Percentiles rank a stretch among this genome's conserved stretches.
Conservation (phyloP, 2,797 vertebrate genomes). For the Monodelphis domestica region DNA sequence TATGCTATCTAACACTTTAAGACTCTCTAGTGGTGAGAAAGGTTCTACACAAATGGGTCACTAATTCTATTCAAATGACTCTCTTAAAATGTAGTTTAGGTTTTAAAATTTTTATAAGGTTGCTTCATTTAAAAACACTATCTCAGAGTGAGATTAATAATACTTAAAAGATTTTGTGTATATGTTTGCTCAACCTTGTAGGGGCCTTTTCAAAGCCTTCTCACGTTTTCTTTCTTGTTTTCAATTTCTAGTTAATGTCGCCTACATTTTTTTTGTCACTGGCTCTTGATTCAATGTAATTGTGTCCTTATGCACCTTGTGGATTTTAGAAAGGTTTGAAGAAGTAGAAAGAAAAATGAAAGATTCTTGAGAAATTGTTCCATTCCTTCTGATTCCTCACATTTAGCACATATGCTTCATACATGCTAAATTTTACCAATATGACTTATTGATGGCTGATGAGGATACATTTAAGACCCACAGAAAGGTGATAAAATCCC, state of each 20-base stretch:
- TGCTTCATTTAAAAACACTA: constrained; percentile 53
- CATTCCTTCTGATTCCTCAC: constrained; percentile 9
- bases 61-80: constrained; percentile 52
- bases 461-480: constrained; percentile 19
- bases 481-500: neutral
- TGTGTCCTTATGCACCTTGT: constrained; percentile 29
- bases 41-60: constrained; percentile 52
- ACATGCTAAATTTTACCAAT: constrained; percentile 8
- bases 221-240: neutral
- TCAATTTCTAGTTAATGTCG: neutral
- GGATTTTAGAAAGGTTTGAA: neutral
- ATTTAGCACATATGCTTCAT: neutral
- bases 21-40: constrained; percentile 40
- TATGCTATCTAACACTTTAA: constrained; percentile 48
- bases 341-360: constrained; percentile 29
- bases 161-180: neutral
- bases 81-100: constrained; percentile 54
- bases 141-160: constrained; percentile 5
- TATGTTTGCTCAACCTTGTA: neutral
- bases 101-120: constrained; percentile 14
- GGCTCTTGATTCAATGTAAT: constrained; percentile 7
- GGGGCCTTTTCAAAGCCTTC: neutral
- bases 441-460: neutral
- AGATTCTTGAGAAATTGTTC: constrained; percentile 6
- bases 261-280: neutral